A percentile compares a stretch with the other conserved stretches of the same genome.
Evolutionary conservation across 92 coral and sea anemone genomes (phyloP).

Genomic region (Bergia puertoricense): DNA sequence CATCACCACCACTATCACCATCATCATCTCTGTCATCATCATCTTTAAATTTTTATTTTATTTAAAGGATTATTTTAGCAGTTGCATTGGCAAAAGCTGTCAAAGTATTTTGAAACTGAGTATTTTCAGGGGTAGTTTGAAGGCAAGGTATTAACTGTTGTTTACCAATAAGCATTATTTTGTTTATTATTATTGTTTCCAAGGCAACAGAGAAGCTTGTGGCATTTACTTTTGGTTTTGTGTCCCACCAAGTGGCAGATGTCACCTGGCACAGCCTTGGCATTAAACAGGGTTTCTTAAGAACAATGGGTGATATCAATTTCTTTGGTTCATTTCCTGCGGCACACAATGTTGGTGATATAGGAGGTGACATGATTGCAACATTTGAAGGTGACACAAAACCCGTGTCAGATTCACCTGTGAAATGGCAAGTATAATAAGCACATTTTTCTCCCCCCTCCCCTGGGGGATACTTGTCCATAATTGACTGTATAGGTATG

Average conservation of each 20-base stretch:
- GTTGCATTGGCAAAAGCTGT: no score
- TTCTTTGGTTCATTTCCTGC: constrained; percentile 93
- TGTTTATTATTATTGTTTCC: constrained; percentile 6
- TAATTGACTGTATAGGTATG: neutral
- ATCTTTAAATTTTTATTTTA: no score
- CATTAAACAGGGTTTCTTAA: constrained; percentile 89
- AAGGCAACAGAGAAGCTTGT: constrained; percentile 94
- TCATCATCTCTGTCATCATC: no score
- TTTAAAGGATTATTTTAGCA: no score
- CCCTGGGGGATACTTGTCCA: no score
- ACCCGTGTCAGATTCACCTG: constrained; percentile 49
- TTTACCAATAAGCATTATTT: neutral
- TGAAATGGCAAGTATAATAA: constrained; percentile 58
- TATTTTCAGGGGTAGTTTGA: no score
- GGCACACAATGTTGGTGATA: constrained; percentile 85
- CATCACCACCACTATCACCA: no score
- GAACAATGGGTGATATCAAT: constrained; percentile 90
- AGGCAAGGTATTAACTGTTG: no score
- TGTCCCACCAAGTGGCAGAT: constrained; percentile 98
- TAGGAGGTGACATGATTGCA: constrained; percentile 90
- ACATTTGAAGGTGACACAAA: constrained; percentile 90
- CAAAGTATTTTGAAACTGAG: no score
- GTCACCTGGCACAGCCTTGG: constrained; percentile 98
- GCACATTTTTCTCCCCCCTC: neutral
- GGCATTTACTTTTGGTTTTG: constrained; percentile 94